Evolutionary conservation across 1,140 invertebrate genomes (phyloP).

Genomic region (Orius laevigatus): DNA sequence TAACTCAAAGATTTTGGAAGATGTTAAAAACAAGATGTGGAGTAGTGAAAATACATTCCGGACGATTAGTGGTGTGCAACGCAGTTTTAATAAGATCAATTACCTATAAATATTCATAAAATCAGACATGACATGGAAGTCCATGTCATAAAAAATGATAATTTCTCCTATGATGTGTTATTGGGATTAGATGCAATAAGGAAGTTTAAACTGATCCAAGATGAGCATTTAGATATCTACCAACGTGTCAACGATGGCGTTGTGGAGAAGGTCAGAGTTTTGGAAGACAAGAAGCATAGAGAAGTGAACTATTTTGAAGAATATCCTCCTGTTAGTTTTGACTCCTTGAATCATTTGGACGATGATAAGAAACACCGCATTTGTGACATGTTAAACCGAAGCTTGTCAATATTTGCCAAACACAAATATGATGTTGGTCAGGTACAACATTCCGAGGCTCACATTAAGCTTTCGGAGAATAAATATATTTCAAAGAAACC

Average conservation of each 20-base stretch:
- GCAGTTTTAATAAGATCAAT: constrained; percentile 13
- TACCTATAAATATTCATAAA: constrained; percentile 18
- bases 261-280: not conserved
- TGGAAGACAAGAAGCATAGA: not conserved
- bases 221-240: constrained; percentile 17
- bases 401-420: constrained; percentile 25
- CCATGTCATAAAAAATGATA: constrained; percentile 15
- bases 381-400: constrained; percentile 19
- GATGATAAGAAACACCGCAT: constrained; percentile 18
- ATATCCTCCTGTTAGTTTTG: not conserved
- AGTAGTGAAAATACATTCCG: constrained; percentile 16
- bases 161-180: constrained; percentile 17
- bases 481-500: constrained; percentile 25
- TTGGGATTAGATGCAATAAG: constrained; percentile 17
- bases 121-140: constrained; percentile 16
- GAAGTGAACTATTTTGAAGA: not conserved
- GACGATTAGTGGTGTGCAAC: constrained; percentile 22
- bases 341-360: not conserved
- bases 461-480: constrained; percentile 24
- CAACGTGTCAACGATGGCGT: not conserved
- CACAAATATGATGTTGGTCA: constrained; percentile 25
- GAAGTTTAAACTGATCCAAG: constrained; percentile 16
- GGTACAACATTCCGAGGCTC: constrained; percentile 20
- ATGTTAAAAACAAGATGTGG: constrained; percentile 6
- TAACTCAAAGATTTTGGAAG: not conserved